Evolutionary conservation across 2,113 vertebrate species (phyloP).

Genomic region (Smithornis capensis): DNA sequence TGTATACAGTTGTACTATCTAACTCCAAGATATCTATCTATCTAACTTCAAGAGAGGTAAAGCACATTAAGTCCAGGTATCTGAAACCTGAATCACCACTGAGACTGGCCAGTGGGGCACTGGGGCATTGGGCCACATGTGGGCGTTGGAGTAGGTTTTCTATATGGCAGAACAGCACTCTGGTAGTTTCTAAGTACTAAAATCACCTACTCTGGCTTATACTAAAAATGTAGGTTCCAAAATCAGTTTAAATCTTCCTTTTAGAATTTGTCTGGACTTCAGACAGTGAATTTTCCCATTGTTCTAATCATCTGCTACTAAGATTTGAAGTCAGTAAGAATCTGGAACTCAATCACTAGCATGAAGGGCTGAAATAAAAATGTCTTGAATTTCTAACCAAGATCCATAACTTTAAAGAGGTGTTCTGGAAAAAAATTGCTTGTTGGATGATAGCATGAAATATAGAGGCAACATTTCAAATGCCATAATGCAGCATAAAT

Average conservation of each 20-base stretch:
- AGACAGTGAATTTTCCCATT: neutral
- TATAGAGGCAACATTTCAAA: neutral
- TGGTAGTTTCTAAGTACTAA: neutral
- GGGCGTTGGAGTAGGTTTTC: neutral
- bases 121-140: neutral
- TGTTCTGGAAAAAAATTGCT: neutral
- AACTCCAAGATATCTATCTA: no score
- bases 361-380: neutral
- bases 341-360: neutral
- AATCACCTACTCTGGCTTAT: neutral
- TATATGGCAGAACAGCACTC: neutral
- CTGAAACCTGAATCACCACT: neutral
- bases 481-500: neutral
- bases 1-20: neutral
- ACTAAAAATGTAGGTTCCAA: neutral
- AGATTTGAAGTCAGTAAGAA: neutral
- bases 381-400: neutral
- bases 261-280: neutral
- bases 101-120: neutral
- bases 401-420: neutral
- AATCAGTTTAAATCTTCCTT: neutral
- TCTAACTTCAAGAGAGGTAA: neutral
- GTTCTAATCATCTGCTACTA: neutral
- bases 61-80: neutral
- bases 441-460: neutral